phyloP scores from a whole-genome alignment of 2,888 invertebrate species.

The Eristalis intricaria region DNA sequence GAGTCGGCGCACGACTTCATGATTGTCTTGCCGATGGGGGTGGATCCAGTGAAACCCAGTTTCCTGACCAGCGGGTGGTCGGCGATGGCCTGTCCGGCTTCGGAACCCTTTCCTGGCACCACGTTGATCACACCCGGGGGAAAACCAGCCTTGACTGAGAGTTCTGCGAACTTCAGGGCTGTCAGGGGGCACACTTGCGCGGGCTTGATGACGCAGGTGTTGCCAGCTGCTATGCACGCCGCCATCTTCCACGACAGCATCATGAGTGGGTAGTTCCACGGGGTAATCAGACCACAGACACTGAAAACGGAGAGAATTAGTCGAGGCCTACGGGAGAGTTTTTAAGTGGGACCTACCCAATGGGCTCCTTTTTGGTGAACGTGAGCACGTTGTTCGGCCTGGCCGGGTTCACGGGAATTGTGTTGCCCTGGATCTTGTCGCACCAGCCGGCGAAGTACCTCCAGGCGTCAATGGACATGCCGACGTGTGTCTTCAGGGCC shows the following conservation, averaged over 20 bases:
- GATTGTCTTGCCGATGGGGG: constrained; percentile 92
- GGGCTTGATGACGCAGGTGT: constrained; percentile 97
- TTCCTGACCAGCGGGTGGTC: constrained; percentile 93
- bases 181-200: constrained; percentile 96
- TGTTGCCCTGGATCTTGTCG: constrained; percentile 95
- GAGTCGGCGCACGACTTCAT: constrained; percentile 95
- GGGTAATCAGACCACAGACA: constrained; percentile 95
- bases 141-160: constrained; percentile 94
- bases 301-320: constrained; percentile 80
- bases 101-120: constrained; percentile 90
- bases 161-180: constrained; percentile 96
- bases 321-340: neutral
- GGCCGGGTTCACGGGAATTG: constrained; percentile 96
- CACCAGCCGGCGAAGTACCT: constrained; percentile 98
- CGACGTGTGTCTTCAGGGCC: constrained; percentile 97
- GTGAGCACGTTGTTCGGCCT: constrained; percentile 94
- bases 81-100: constrained; percentile 93
- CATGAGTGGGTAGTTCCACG: constrained; percentile 99
- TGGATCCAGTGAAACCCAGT: constrained; percentile 98
- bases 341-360: constrained; percentile 84
- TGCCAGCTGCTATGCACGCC: constrained; percentile 97
- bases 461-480: constrained; percentile 99
- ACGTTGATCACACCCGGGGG: constrained; percentile 98
- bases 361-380: constrained; percentile 94
- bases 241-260: constrained; percentile 99